Evolutionary conservation across 2,888 invertebrate genomes (phyloP).

Genomic region (Vannuccia rotundouncinata): DNA sequence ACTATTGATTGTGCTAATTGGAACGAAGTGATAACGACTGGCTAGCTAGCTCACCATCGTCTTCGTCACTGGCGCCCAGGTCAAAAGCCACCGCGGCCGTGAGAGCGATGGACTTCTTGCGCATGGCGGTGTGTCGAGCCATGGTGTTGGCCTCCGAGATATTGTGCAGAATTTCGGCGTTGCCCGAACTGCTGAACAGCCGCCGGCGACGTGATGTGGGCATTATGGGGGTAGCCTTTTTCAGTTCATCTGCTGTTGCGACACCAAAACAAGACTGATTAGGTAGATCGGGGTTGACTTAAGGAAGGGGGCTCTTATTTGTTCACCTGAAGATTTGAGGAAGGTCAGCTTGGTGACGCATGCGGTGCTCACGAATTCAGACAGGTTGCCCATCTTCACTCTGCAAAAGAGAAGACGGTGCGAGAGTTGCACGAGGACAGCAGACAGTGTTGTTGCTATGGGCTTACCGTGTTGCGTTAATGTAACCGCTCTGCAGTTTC

Average conservation of each 20-base stretch:
- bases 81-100: constrained; percentile 25
- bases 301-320: background rate
- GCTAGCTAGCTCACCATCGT: background rate
- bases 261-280: background rate
- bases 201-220: background rate
- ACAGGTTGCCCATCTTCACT: constrained; percentile 85
- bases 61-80: background rate
- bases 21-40: too few relatives aligned
- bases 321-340: constrained; percentile 56
- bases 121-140: constrained; percentile 6
- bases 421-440: too few relatives aligned
- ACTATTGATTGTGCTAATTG: too few relatives aligned
- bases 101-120: constrained; percentile 33
- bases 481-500: constrained; percentile 93
- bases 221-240: background rate
- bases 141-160: background rate
- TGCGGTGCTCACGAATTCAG: constrained; percentile 90
- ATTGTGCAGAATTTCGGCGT: background rate
- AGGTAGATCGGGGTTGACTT: background rate
- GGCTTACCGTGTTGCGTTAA: constrained; percentile 78
- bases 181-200: constrained; percentile 1
- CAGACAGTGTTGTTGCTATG: too few relatives aligned
- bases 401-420: constrained; percentile 55
- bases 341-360: constrained; percentile 94
- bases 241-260: background rate